Base-by-base conservation (phyloP, 2,888 invertebrate genomes). In the Trachelus troglodyta region DNA sequence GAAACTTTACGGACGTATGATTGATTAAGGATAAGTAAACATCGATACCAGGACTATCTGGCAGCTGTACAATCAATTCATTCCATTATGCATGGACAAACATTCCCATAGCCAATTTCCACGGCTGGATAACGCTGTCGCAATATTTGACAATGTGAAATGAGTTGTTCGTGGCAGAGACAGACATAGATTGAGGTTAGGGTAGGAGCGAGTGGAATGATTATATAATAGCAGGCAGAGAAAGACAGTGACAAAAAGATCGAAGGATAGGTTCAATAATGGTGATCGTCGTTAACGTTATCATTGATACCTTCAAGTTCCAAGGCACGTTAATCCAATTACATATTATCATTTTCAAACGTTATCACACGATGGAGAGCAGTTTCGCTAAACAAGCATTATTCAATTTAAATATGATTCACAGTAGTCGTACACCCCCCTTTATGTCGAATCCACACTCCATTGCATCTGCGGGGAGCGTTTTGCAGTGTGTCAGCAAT, bases 341-440 rank as follows among this genome's bases (percentile, higher is more conserved):
- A 83, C 85, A 82, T 85, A 85, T 86, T 84, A 85, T 85, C 84
- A 83, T 84, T 71, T 80, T 75, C 74, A 56, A 56, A 74, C 79
- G 83, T 85, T 84, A 87, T 85, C 82, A 81, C 79, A 75, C 86
- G 80, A 83, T 77, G 81, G 80, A 82, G 83, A 79, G 82, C 79
- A 83, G 80, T 85, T 85, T 83, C 77, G 79, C 81, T 69, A 79
- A 83, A 82, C 81, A 79, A 80, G 81, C 82, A 85, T 85, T 84
- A 85, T 85, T 85, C 85, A 84, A 85, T 85, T 85, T 85, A 81
- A 86, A 85, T 84, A 84, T 82, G 82, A 85, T 78, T 69, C 69
- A 76, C 69, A 0, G 76, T 69, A 35, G 23, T 2, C 56, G 15
- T 23, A 23, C 15, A 23, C 23, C 23, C 1, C 0, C 9, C 23